Conservation (phyloP, 2,113 vertebrate species). For the Phrynocephalus versicolor region DNA sequence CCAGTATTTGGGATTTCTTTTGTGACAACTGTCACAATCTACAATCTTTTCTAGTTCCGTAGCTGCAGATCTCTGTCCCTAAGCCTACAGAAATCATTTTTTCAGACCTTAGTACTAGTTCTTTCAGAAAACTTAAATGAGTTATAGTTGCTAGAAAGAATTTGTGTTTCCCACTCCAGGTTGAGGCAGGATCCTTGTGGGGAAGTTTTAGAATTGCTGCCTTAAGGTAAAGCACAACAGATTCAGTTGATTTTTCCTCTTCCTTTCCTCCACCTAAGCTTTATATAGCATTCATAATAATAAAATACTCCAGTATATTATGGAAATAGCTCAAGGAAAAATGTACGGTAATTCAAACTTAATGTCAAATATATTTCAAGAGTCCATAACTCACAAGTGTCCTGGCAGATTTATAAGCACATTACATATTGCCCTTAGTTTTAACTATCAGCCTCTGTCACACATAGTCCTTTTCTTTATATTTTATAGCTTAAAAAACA, state of each 20-base stretch:
- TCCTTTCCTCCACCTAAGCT: too few relatives aligned
- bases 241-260: not conserved
- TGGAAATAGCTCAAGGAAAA: slow-evolving; percentile 16
- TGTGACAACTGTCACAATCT: not conserved
- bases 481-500: slow-evolving; percentile 42
- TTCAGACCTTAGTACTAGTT: not conserved
- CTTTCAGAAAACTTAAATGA: not conserved
- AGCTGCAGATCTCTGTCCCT: not conserved
- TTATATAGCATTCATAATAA: not conserved
- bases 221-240: not conserved
- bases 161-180: too few relatives aligned
- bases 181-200: not conserved
- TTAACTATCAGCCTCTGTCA: slow-evolving; percentile 37
- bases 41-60: not conserved
- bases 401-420: slow-evolving; percentile 29
- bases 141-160: not conserved
- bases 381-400: slow-evolving; percentile 9
- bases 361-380: slow-evolving; percentile 37
- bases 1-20: not conserved
- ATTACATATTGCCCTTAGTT: slow-evolving; percentile 38
- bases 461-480: not conserved
- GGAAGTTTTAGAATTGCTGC: not conserved
- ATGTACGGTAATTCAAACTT: slow-evolving; percentile 28
- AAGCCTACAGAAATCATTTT: not conserved
- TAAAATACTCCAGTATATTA: not conserved